Percentiles rank a stretch among this genome's conserved stretches.
Conservation (phyloP, 2,888 invertebrate genomes). For the Drosophila yooni region DNA sequence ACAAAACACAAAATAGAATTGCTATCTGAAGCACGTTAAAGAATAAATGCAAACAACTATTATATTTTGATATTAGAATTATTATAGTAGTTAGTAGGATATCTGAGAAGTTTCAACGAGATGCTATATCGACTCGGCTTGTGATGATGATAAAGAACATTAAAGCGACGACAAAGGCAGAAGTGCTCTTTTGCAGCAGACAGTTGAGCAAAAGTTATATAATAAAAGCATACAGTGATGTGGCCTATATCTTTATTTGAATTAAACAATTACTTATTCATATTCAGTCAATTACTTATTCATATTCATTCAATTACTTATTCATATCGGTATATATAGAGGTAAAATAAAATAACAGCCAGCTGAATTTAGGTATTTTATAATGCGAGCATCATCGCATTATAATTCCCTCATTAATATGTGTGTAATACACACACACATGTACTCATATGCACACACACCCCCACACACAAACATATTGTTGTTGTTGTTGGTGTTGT, state of each 20-base stretch:
- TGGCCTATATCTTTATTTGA: background rate
- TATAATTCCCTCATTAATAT: conserved; percentile 9
- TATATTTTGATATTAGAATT: background rate
- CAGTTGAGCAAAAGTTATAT: background rate
- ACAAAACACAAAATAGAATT: background rate
- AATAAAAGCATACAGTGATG: background rate
- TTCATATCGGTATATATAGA: background rate
- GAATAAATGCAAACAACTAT: background rate
- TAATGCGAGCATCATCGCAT: conserved; percentile 40
- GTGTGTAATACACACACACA: background rate
- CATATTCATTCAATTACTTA: background rate
- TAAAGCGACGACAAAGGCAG: background rate
- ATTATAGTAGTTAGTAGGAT: background rate
- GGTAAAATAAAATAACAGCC: background rate
- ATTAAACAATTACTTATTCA: background rate
- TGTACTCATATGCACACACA: background rate
- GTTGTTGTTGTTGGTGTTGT: background rate
- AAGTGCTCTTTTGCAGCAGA: background rate
- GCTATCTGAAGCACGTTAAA: background rate
- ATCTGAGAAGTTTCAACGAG: background rate
- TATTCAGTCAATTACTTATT: background rate
- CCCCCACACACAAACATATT: background rate
- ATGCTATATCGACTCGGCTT: background rate
- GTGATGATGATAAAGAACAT: background rate
- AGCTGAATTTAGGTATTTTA: conserved; percentile 12